A percentile compares a stretch with the other conserved stretches of the same genome.
These are phyloP conservation scores for Sminthurinus signatus DNA, from an alignment of 1,140 invertebrate species.

Conservation along the genomic window DNA sequence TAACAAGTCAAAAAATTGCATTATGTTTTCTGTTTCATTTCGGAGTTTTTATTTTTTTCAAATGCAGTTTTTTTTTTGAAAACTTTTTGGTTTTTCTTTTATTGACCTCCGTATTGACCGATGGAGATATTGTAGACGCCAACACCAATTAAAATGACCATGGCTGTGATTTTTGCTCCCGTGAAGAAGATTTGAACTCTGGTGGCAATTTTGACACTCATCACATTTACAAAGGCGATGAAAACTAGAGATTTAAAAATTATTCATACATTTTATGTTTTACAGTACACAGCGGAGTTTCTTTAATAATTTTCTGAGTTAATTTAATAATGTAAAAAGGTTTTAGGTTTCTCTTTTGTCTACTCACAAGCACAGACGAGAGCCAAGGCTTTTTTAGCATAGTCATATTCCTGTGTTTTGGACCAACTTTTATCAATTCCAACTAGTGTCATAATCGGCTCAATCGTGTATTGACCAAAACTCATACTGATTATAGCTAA, in stretches of 20 bases:
- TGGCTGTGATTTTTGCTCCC: slow-evolving; percentile 73
- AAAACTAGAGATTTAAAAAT: slow-evolving; percentile 52
- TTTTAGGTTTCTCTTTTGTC: not conserved
- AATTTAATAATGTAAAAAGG: slow-evolving; percentile 41
- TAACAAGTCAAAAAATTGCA: too few species aligned
- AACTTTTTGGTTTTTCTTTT: too few species aligned
- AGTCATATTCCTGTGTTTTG: slow-evolving; percentile 44
- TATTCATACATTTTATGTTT: slow-evolving; percentile 11
- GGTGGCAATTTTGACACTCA: slow-evolving; percentile 79
- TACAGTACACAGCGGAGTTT: slow-evolving; percentile 7
- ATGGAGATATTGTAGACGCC: slow-evolving; percentile 67
- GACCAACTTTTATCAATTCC: slow-evolving; percentile 43
- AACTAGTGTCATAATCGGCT: slow-evolving; percentile 38
- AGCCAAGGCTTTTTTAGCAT: slow-evolving; percentile 61
- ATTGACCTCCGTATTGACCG: slow-evolving; percentile 55
- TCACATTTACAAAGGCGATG: slow-evolving; percentile 82
- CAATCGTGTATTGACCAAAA: slow-evolving; percentile 28
- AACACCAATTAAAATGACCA: slow-evolving; percentile 71
- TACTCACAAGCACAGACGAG: slow-evolving; percentile 46
- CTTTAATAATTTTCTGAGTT: not conserved
- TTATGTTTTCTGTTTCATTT: too few species aligned
- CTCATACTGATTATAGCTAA: slow-evolving; percentile 46
- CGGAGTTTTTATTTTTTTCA: too few species aligned
- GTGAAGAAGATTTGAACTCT: slow-evolving; percentile 84
- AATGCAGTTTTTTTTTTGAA: too few species aligned